phyloP scores from a whole-genome alignment of 2,113 vertebrate species.

The Vombatus ursinus region DNA sequence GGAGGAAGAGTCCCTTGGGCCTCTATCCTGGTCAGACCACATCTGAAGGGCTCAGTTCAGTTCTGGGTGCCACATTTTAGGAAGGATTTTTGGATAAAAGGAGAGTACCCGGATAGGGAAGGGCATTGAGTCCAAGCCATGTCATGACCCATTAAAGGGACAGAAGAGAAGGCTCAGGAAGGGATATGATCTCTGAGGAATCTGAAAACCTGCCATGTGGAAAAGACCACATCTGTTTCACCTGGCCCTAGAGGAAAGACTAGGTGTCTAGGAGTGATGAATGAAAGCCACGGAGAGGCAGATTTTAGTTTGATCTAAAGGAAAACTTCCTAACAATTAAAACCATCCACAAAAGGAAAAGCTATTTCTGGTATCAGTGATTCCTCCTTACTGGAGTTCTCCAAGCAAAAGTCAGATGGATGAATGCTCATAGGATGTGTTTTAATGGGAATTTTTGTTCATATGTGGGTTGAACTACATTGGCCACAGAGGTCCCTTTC shows the following conservation, averaged over 20 bases:
- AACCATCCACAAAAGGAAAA: background rate
- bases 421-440: background rate
- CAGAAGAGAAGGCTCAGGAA: background rate
- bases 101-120: background rate
- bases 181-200: background rate
- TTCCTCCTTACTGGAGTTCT: background rate
- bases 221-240: background rate
- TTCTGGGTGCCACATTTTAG: background rate
- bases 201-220: no score
- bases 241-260: background rate
- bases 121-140: background rate
- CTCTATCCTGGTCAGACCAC: background rate
- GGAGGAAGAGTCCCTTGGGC: background rate
- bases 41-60: background rate
- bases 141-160: background rate
- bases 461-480: background rate
- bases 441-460: background rate
- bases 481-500: background rate
- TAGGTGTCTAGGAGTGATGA: background rate
- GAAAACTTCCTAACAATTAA: background rate
- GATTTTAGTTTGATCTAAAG: background rate
- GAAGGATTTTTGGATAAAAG: background rate
- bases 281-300: background rate
- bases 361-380: background rate
- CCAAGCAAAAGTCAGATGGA: background rate